phyloP scores from a whole-genome alignment of 2,113 vertebrate species.

The Takifugu flavidus region DNA sequence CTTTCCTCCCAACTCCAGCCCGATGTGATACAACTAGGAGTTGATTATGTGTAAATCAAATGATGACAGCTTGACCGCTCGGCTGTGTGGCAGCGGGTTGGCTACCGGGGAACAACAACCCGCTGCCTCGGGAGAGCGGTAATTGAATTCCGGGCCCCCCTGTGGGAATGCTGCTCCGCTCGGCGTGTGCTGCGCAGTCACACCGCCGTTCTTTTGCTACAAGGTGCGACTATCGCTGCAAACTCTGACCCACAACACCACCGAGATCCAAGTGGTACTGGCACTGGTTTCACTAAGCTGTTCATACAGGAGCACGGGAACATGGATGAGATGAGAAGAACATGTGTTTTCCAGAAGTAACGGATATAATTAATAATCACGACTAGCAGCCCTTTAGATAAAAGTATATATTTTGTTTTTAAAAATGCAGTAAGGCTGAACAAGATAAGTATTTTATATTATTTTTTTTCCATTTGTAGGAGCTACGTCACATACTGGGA shows the following conservation, averaged over 20 bases:
- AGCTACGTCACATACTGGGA: too few species aligned
- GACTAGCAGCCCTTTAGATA: too few species aligned
- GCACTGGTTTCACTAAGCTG: too few species aligned
- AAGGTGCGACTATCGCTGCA: constrained; percentile 63
- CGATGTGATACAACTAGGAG: constrained; percentile 64
- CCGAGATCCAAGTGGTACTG: constrained; percentile 22
- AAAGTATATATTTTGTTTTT: too few species aligned
- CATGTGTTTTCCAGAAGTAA: too few species aligned
- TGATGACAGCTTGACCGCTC: constrained; percentile 52
- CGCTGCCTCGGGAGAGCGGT: constrained; percentile 89
- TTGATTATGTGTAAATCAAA: constrained; percentile 69
- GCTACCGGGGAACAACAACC: constrained; percentile 83
- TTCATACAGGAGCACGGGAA: too few species aligned
- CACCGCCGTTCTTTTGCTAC: constrained; percentile 49
- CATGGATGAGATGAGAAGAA: too few species aligned
- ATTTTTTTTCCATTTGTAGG: too few species aligned
- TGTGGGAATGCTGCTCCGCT: constrained; percentile 83
- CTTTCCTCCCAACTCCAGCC: constrained; percentile 43
- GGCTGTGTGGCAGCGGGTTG: constrained; percentile 83
- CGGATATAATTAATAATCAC: too few species aligned
- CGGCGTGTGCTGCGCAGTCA: constrained; percentile 72
- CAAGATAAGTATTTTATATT: too few species aligned
- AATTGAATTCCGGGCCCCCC: constrained; percentile 90
- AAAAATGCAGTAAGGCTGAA: too few species aligned
- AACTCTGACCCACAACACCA: constrained; percentile 82